Conservation (phyloP, 2,888 invertebrate species). For the Philaethria dido region DNA sequence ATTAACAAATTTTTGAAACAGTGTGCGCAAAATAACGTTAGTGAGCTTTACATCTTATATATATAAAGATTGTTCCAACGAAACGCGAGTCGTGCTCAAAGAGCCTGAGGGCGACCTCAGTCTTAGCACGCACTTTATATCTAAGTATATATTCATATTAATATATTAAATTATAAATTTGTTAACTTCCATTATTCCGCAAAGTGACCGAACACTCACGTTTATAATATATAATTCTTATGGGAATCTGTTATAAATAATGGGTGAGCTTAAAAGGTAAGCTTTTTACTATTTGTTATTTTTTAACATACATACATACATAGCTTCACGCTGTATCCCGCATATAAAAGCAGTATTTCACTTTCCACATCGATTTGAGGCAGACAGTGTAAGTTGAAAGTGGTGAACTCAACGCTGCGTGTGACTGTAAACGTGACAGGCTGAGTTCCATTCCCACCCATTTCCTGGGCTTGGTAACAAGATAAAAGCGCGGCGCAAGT, state of each 20-base stretch:
- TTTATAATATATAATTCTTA: conserved; percentile 8
- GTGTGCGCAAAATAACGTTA: no score
- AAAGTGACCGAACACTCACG: neutral
- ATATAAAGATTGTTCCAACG: neutral
- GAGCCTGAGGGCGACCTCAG: conserved; percentile 6
- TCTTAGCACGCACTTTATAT: neutral
- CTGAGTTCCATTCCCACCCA: no score
- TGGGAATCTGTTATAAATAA: conserved; percentile 2
- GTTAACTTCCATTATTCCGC: neutral
- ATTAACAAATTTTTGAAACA: no score
- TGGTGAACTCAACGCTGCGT: no score
- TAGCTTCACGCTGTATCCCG: neutral
- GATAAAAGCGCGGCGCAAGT: no score
- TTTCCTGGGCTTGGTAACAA: no score
- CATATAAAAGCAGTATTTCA: no score
- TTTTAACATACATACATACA: no score
- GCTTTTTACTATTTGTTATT: neutral
- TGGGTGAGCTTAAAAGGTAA: conserved; percentile 11
- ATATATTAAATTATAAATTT: neutral
- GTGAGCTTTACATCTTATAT: neutral
- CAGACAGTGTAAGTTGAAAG: no score
- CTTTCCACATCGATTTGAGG: no score
- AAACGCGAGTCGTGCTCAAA: conserved; percentile 9
- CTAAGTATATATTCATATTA: neutral
- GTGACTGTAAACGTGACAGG: no score